Percentiles rank a stretch among this genome's conserved stretches.
phyloP scores from a whole-genome alignment of 2,797 vertebrate genomes.

The Acanthis flammea region DNA sequence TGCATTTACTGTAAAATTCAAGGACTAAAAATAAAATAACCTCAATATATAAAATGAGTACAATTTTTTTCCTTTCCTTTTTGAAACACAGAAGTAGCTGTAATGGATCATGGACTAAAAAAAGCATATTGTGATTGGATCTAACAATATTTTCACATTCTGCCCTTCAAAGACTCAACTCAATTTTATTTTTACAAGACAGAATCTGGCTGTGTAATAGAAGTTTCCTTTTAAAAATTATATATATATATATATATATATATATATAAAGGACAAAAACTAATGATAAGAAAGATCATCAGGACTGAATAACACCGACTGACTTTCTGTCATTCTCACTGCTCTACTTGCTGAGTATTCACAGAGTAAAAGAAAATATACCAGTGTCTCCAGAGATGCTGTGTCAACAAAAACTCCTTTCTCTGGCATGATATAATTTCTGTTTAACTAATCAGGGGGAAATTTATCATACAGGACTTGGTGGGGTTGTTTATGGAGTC shows the following conservation, averaged over 20 bases:
- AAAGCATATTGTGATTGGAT: constrained; percentile 74
- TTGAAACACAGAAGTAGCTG: not conserved
- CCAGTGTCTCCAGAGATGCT: constrained; percentile 68
- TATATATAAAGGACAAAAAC: not conserved
- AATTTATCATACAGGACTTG: constrained; percentile 76
- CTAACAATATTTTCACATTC: constrained; percentile 69
- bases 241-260: too few species aligned
- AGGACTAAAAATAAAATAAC: constrained; percentile 49
- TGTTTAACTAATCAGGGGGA: constrained; percentile 82
- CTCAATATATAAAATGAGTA: constrained; percentile 22
- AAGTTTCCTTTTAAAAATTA: not conserved
- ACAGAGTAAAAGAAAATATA: constrained; percentile 73
- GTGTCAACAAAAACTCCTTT: constrained; percentile 76
- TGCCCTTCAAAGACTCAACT: constrained; percentile 20
- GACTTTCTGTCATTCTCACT: constrained; percentile 69
- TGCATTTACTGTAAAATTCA: constrained; percentile 43
- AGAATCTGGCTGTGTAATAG: constrained; percentile 63
- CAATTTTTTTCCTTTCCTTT: not conserved
- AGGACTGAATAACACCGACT: constrained; percentile 11
- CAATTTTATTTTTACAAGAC: constrained; percentile 52
- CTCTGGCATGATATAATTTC: constrained; percentile 68
- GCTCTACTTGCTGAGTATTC: constrained; percentile 63
- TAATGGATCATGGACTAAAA: constrained; percentile 57
- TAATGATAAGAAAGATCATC: constrained; percentile 20
- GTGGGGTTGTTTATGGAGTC: constrained; percentile 67